A percentile compares a stretch with the other conserved stretches of the same genome.
Evolutionary conservation across 2,113 vertebrate species (phyloP).

Genomic region (Fukomys damarensis): DNA sequence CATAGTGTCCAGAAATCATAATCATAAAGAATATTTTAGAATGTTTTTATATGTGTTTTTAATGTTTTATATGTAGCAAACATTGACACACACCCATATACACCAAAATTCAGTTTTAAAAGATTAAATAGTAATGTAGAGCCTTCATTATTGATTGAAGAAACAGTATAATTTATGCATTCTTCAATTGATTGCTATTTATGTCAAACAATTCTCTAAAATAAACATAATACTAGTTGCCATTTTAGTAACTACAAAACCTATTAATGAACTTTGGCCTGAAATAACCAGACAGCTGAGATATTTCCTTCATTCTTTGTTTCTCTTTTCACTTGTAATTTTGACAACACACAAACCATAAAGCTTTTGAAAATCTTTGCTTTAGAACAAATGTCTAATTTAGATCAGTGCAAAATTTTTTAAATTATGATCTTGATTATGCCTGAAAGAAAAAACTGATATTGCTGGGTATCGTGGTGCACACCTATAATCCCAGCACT

Average conservation of each 20-base stretch:
- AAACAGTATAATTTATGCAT: neutral
- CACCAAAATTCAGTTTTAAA: neutral
- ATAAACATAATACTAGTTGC: neutral
- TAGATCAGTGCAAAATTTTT: neutral
- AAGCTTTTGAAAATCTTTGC: neutral
- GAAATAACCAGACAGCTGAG: neutral
- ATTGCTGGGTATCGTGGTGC: too few species aligned
- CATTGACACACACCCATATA: neutral
- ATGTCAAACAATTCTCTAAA: constrained; percentile 5
- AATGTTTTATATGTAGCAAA: neutral
- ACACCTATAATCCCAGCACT: too few species aligned
- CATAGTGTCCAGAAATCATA: neutral
- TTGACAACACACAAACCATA: neutral
- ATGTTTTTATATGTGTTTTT: neutral
- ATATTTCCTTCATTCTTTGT: neutral
- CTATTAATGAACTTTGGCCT: neutral
- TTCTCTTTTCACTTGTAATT: constrained; percentile 4
- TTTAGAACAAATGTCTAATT: neutral
- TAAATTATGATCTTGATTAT: constrained; percentile 22
- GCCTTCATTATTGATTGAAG: neutral
- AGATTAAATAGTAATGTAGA: neutral
- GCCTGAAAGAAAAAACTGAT: constrained; percentile 31
- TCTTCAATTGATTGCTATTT: neutral
- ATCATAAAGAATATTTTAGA: neutral
- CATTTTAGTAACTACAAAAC: neutral